Evolutionary conservation across 2,888 invertebrate species (phyloP), one percentile per base, ranked within the genome.

Genomic region (Marronus borbonicus): DNA sequence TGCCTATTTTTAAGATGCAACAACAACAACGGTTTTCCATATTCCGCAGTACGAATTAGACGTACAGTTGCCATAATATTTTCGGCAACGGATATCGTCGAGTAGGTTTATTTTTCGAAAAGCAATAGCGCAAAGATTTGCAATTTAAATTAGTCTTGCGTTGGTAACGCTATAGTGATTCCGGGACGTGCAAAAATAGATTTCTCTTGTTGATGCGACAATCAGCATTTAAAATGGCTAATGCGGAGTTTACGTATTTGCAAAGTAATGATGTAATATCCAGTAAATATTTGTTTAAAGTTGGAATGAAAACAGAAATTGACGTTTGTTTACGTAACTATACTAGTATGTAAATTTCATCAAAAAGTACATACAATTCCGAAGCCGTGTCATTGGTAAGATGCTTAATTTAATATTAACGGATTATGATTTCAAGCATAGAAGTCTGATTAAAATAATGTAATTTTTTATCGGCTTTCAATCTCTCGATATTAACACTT

Each of bases 101-200:
- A 62, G 20, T 24, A 10, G n/a, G 55, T 20, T 58, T 58, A 58
- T 66, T 44, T 66, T 24, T 44, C 44, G 49, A 44, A 68, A 50
- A 68, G 68, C 68, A 50, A 49, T 50, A 50, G 65, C 39, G 68
- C 14, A 1, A 50, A 50, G 24, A 68, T 68, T 68, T 68, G 28
- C 49, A 68, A 50, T 68, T 68, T 20, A 68, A 68, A 68, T 68
- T 5, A 50, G 28, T 20, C 39, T 0, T n/a, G 50, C 24, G 50
- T 24, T 50, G 28, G 68, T 68, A 50, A 50, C 50, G 68, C 50
- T 50, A 50, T 50, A 52, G 50, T 68, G 50, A 50, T 68, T 50
- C 39, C 50, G 24, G 68, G 50, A 50, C 52, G 68, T 39, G 68
- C 68, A 50, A 68, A 50, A 68, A 62, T 62, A 62, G 24, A 28